Evolutionary conservation across 1,140 invertebrate species (phyloP), one percentile per base, ranked within the genome.

Genomic region (Augochlora pura): DNA sequence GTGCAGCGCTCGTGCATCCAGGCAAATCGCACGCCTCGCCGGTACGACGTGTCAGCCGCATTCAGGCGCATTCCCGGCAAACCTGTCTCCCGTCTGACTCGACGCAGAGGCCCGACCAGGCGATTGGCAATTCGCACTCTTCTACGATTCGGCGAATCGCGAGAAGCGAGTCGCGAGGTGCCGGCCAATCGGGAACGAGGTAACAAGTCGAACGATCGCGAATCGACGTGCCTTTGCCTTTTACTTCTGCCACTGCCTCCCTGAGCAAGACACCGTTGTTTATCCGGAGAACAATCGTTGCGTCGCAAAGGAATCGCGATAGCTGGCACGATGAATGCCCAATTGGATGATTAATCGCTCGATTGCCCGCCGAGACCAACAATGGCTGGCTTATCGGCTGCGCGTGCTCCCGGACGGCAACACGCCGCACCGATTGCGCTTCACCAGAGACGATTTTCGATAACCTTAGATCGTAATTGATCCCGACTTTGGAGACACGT

Each of bases 261-360:
- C 42, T 10, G 42, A 12, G 60, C 63, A 65, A 77, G 60, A 63
- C 64, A 71, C 71, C 75, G 64, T 60, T 90, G 75, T 87, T 88
- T 88, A 83, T 68, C 73, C 80, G 82, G 80, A 72, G 81, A 79
- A 79, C 71, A 68, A 65, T 57, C 68, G 66, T 74, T 86, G 66
- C 12, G 62, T 5, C 64, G 54, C 49, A 57, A 77, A 77, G 75
- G 77, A 77, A 81, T 77, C 68, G 60, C 18, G 82, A 80, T 80
- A 73, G 54, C 65, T 14, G 25, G 54, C 63, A 67, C 78, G 46
- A 85, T 62, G 81, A 86, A 86, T 82, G 87, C 82, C 84, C 89
- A 90, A 91, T 91, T 90, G 84, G 78, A 91, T 88, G 89, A 92
- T 90, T 92, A 91, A 91, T 92, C 87, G 89, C 89, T 79, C 84